Percentiles rank a stretch among this genome's conserved stretches.
These are phyloP conservation scores for Crax fasciolata DNA, from an alignment of 2,797 vertebrate genomes.

Conservation along the genomic window DNA sequence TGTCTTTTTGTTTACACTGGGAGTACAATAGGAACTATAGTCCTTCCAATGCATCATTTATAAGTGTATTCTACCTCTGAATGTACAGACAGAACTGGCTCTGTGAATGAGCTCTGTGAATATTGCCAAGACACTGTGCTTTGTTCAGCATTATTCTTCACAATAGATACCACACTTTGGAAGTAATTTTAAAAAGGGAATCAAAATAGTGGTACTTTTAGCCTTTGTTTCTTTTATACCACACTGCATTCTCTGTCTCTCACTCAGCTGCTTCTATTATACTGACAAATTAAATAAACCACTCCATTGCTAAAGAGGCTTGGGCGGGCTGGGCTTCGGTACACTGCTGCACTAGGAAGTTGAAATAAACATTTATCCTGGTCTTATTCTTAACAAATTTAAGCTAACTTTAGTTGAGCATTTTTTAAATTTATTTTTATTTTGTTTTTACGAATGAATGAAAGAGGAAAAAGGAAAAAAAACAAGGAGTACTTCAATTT, in stretches of 20 bases:
- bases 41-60: conserved; percentile 91
- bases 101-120: conserved; percentile 92
- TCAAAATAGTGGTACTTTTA: conserved; percentile 99
- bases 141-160: conserved; percentile 95
- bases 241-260: conserved; percentile 91
- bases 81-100: conserved; percentile 90
- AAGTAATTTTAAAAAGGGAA: conserved; percentile 98
- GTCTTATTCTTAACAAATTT: conserved; percentile 73
- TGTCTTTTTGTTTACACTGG: conserved; percentile 97
- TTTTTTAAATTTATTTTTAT: not conserved
- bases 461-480: not conserved
- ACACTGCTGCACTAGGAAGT: conserved; percentile 82
- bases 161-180: conserved; percentile 99
- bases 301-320: conserved; percentile 90
- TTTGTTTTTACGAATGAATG: not conserved
- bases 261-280: conserved; percentile 96
- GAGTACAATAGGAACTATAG: conserved; percentile 93
- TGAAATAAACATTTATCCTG: conserved; percentile 80
- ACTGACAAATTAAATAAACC: conserved; percentile 99
- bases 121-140: conserved; percentile 93
- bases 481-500: conserved; percentile 66
- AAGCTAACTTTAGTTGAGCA: conserved; percentile 68
- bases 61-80: conserved; percentile 90
- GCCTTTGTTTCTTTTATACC: conserved; percentile 94
- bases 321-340: conserved; percentile 83